phyloP scores from a whole-genome alignment of 2,888 invertebrate genomes.

The Protophormia terraenovae region DNA sequence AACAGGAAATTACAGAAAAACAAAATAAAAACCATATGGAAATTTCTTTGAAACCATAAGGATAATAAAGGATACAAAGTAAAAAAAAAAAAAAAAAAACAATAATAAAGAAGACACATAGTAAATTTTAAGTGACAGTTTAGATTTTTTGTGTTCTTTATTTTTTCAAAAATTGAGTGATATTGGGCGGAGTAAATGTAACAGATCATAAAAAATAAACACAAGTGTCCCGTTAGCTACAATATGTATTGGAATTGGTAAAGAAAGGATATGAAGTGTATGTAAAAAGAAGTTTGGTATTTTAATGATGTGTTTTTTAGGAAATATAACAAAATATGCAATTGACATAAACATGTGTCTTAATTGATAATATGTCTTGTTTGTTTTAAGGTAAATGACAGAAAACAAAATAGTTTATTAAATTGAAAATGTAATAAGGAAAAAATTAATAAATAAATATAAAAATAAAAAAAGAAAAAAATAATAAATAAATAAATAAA shows the following conservation, averaged over 20 bases:
- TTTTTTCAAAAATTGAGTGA: conserved; percentile 38
- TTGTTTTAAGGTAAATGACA: conserved; percentile 40
- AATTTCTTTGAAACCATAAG: conserved; percentile 52
- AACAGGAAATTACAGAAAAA: conserved; percentile 70
- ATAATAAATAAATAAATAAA: too few species aligned
- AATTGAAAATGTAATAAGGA: background rate
- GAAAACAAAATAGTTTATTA: conserved; percentile 42
- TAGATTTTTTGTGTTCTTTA: background rate
- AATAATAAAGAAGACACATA: conserved; percentile 16
- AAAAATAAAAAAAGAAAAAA: too few species aligned
- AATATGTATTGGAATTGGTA: background rate
- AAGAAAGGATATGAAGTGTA: background rate
- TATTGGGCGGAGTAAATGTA: conserved; percentile 69
- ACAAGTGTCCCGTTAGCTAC: background rate
- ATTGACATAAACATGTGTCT: conserved; percentile 57
- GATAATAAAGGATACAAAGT: conserved; percentile 47
- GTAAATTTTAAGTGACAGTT: conserved; percentile 59
- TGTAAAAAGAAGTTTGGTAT: conserved; percentile 31
- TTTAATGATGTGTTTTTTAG: conserved; percentile 54
- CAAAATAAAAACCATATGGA: conserved; percentile 45
- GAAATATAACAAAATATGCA: conserved; percentile 50
- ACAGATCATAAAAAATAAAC: conserved; percentile 75
- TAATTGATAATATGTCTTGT: conserved; percentile 53
- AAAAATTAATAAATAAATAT: too few species aligned
- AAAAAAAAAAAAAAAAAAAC: background rate